These are phyloP conservation scores for Chelonus insularis DNA, from an alignment of 1,140 invertebrate species.

Conservation along the genomic window DNA sequence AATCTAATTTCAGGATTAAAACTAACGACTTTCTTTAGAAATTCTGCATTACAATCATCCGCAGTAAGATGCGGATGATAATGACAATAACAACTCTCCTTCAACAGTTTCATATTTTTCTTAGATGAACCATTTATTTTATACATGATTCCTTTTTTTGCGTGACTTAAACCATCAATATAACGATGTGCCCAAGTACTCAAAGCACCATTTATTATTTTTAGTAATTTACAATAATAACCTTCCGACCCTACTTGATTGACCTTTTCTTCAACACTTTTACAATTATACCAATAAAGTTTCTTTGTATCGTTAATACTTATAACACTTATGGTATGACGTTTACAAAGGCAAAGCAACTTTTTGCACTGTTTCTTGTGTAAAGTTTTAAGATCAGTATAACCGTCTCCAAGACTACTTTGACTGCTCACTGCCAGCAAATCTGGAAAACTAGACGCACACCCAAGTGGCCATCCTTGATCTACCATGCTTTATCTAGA, in stretches of 20 bases:
- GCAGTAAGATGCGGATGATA: constrained; percentile 57
- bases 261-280: constrained; percentile 53
- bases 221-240: constrained; percentile 53
- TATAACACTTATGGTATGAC: constrained; percentile 57
- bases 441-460: constrained; percentile 46
- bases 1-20: constrained; percentile 31
- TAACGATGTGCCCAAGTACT: constrained; percentile 51
- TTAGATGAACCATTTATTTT: constrained; percentile 55
- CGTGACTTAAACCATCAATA: constrained; percentile 47
- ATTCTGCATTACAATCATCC: constrained; percentile 57
- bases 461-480: constrained; percentile 44
- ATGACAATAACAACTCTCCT: constrained; percentile 59
- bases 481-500: constrained; percentile 55
- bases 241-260: constrained; percentile 50
- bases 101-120: constrained; percentile 56
- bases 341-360: constrained; percentile 52
- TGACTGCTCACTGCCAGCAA: constrained; percentile 47
- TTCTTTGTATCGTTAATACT: constrained; percentile 53
- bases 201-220: constrained; percentile 50
- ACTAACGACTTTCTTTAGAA: constrained; percentile 57
- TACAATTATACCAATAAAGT: constrained; percentile 56
- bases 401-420: constrained; percentile 31
- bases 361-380: constrained; percentile 53
- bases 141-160: constrained; percentile 50
- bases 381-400: constrained; percentile 47